phyloP scores from a whole-genome alignment of 2,113 vertebrate species.

The Amblyornis subalaris region DNA sequence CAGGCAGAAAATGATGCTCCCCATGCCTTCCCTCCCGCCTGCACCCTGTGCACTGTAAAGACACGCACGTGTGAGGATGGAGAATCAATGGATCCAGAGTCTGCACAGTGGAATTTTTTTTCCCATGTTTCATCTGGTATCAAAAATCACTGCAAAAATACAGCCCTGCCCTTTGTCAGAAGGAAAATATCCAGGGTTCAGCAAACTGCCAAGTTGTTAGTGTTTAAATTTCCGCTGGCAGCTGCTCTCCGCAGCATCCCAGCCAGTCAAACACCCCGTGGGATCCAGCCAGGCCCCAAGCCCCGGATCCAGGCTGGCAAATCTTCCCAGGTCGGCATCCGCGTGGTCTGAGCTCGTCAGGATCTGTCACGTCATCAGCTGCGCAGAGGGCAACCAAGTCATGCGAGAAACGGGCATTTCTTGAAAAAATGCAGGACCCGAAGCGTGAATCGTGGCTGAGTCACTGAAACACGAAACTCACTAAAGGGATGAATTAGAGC shows the following conservation, averaged over 20 bases:
- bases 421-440: background rate
- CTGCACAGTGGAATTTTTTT: background rate
- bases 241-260: background rate
- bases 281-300: background rate
- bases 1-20: background rate
- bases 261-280: background rate
- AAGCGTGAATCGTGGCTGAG: background rate
- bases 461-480: background rate
- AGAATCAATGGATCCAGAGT: background rate
- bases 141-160: background rate
- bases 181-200: background rate
- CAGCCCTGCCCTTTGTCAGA: background rate
- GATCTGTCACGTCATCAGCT: background rate
- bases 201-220: background rate
- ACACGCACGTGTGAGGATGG: background rate
- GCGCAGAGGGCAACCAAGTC: background rate
- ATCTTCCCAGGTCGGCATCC: background rate
- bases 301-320: background rate
- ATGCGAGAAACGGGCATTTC: background rate
- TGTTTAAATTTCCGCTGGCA: background rate
- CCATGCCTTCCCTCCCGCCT: background rate
- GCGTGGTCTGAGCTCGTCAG: background rate
- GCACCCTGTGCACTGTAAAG: rapidly evolving
- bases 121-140: background rate
- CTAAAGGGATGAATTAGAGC: conserved; percentile 12